Evolutionary conservation across 2,113 vertebrate genomes (phyloP).

Genomic region (Dicrurus megarhynchus): DNA sequence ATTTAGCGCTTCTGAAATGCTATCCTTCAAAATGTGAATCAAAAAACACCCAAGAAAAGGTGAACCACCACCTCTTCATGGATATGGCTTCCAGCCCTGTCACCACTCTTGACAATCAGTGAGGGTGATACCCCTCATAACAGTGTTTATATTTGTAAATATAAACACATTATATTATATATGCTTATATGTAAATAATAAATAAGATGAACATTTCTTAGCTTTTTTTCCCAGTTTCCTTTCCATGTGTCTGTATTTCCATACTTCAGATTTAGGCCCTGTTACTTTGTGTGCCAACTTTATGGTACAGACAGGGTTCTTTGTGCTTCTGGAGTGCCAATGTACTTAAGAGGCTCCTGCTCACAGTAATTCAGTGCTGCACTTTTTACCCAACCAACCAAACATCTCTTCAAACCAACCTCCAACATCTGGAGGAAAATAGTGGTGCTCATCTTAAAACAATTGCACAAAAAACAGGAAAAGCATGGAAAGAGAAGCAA

Average conservation of each 20-base stretch:
- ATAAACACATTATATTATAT: neutral
- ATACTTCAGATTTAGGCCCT: neutral
- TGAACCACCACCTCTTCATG: neutral
- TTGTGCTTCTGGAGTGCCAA: neutral
- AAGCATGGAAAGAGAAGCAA: neutral
- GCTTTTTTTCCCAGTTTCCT: neutral
- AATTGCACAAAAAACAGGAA: neutral
- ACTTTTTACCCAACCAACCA: neutral
- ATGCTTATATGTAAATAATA: neutral
- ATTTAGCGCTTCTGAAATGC: neutral
- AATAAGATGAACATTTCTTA: neutral
- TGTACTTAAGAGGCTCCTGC: neutral
- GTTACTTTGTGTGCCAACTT: neutral
- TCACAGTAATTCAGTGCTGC: neutral
- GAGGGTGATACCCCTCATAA: fast-evolving
- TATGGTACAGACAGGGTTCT: fast-evolving
- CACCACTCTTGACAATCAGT: neutral
- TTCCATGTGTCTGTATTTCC: neutral
- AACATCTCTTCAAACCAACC: neutral
- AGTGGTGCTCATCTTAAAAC: neutral
- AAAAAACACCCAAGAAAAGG: neutral
- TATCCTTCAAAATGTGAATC: neutral
- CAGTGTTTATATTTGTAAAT: neutral
- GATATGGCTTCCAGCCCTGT: neutral
- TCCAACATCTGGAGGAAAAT: neutral